Evolutionary conservation across 2,113 vertebrate genomes (phyloP).

Genomic region (Naja naja): DNA sequence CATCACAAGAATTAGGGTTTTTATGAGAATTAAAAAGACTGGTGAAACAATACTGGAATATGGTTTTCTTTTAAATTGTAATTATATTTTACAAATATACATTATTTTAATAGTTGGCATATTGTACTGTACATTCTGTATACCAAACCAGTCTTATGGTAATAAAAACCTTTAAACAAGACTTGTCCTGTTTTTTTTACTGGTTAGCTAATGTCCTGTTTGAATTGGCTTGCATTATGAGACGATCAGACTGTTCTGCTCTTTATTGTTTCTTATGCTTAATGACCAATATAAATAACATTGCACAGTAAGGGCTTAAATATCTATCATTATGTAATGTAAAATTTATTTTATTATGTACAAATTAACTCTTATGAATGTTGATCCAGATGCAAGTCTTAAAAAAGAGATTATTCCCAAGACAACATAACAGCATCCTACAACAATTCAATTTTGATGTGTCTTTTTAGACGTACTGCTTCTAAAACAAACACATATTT

Average conservation of each 20-base stretch:
- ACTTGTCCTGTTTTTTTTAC: not conserved
- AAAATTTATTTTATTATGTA: not conserved
- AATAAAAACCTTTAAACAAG: not conserved
- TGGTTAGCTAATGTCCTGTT: not conserved
- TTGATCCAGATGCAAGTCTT: not conserved
- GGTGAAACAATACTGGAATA: not conserved
- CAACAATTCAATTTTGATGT: not conserved
- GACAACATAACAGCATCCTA: not conserved
- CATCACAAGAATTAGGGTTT: not conserved
- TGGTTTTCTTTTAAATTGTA: not conserved
- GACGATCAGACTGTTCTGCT: not conserved
- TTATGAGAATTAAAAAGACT: not conserved
- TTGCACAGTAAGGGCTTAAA: not conserved
- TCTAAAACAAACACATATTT: too few species aligned
- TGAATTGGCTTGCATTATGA: not conserved
- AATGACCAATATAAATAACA: not conserved
- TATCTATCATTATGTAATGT: not conserved
- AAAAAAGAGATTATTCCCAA: not conserved
- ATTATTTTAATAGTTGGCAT: not conserved
- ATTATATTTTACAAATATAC: not conserved
- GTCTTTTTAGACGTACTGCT: not conserved
- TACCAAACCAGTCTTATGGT: not conserved
- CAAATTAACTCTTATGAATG: not conserved
- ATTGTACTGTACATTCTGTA: not conserved
- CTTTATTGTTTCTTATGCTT: not conserved